Evolutionary conservation across 2,888 invertebrate genomes (phyloP).

Genomic region (Scaptomyza flava): DNA sequence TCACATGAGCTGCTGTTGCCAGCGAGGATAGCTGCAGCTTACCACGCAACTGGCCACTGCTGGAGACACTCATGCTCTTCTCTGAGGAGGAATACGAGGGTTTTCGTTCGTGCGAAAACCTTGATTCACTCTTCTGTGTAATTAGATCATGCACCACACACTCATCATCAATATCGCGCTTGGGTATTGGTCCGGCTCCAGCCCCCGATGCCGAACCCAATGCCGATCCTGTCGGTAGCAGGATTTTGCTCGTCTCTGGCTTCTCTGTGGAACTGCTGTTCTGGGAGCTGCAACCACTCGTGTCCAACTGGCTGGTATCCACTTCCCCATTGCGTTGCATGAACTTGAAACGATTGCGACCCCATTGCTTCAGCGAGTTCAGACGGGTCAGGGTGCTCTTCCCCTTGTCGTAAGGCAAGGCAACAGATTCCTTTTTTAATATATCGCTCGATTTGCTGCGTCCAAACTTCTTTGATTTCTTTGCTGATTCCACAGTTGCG

Average conservation of each 20-base stretch:
- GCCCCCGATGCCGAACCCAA: background rate
- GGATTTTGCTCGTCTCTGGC: slow-evolving; percentile 46
- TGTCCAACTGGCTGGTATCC: slow-evolving; percentile 81
- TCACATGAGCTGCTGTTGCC: slow-evolving; percentile 85
- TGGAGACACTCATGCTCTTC: slow-evolving; percentile 87
- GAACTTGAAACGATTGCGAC: slow-evolving; percentile 90
- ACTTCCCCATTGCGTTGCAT: slow-evolving; percentile 87
- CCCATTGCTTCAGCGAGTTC: slow-evolving; percentile 94
- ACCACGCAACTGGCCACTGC: slow-evolving; percentile 83
- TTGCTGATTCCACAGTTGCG: slow-evolving; percentile 43
- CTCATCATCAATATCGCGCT: slow-evolving; percentile 85
- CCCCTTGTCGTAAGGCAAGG: slow-evolving; percentile 83
- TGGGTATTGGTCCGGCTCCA: slow-evolving; percentile 34
- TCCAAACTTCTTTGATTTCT: slow-evolving; percentile 84
- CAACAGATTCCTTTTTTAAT: slow-evolving; percentile 86
- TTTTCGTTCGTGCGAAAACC: slow-evolving; percentile 90
- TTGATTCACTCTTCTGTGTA: slow-evolving; percentile 87
- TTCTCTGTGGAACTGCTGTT: slow-evolving; percentile 70
- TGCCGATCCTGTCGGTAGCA: slow-evolving; percentile 27
- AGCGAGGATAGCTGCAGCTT: slow-evolving; percentile 71
- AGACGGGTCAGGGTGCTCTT: slow-evolving; percentile 86
- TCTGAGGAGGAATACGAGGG: slow-evolving; percentile 91
- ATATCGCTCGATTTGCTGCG: slow-evolving; percentile 91
- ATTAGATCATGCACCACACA: slow-evolving; percentile 88
- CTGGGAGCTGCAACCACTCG: slow-evolving; percentile 71